Percentiles rank a stretch among this genome's conserved stretches.
phyloP scores from a whole-genome alignment of 2,113 vertebrate genomes.

The Otis tarda region DNA sequence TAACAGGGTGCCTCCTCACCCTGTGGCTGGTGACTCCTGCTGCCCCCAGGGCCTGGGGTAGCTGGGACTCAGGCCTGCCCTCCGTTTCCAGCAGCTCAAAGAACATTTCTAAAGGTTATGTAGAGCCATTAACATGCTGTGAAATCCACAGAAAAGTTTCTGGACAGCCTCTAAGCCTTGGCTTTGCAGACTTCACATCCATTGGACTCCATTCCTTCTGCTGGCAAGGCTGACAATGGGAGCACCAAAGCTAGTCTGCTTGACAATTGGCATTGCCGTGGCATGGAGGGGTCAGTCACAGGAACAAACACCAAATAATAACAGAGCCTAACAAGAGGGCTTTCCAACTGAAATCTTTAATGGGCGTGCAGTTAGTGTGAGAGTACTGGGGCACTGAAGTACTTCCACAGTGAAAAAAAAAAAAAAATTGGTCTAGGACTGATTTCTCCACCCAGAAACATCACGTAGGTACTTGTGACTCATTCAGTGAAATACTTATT shows the following conservation, averaged over 20 bases:
- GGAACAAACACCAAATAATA: neutral
- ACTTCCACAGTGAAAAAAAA: neutral
- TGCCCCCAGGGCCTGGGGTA: accelerated
- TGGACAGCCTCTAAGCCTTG: neutral
- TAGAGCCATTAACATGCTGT: neutral
- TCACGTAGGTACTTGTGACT: accelerated
- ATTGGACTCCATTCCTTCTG: neutral
- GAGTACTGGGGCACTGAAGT: neutral
- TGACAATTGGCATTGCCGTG: neutral
- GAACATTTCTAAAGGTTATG: neutral
- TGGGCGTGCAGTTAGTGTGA: neutral
- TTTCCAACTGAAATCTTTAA: neutral
- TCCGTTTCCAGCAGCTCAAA: neutral
- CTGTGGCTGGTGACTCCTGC: accelerated
- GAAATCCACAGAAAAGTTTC: neutral
- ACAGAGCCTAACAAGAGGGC: neutral
- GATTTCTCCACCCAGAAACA: neutral
- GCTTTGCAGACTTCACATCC: neutral
- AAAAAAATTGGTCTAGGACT: neutral
- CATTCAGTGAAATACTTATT: neutral
- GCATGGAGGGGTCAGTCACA: neutral
- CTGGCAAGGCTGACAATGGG: neutral
- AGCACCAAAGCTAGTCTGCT: neutral
- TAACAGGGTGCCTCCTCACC: neutral
- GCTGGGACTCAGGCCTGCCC: neutral